These are phyloP conservation scores for Leptoclinus maculatus DNA, from an alignment of 2,797 vertebrate genomes.

Conservation along the genomic window DNA sequence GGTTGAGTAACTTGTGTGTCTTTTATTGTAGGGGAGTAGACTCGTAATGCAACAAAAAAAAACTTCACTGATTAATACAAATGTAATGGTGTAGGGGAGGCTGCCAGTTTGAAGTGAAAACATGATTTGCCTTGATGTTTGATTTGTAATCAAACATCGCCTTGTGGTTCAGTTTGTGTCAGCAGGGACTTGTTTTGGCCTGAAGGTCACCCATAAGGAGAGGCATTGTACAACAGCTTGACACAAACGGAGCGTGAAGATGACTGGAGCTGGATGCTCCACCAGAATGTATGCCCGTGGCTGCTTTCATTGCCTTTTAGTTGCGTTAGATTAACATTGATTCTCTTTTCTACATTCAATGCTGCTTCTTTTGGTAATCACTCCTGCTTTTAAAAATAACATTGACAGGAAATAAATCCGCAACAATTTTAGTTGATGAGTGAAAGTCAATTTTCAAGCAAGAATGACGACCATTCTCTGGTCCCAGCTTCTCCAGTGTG, in stretches of 20 bases:
- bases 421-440: background rate
- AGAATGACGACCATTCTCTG: background rate
- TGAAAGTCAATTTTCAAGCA: background rate
- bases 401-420: background rate
- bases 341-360: background rate
- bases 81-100: background rate
- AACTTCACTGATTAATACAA: background rate
- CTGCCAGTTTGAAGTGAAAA: background rate
- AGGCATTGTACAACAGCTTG: slow-evolving; percentile 23
- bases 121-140: background rate
- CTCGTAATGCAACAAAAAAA: background rate
- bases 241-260: slow-evolving; percentile 23
- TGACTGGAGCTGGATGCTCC: slow-evolving; percentile 16
- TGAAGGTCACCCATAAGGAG: slow-evolving; percentile 55
- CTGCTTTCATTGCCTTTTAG: background rate
- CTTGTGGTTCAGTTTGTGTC: slow-evolving; percentile 26
- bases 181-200: slow-evolving; percentile 35
- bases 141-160: slow-evolving; percentile 37
- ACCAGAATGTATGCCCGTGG: background rate
- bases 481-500: background rate
- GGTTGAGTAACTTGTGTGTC: slow-evolving; percentile 3
- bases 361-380: background rate
- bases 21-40: slow-evolving; percentile 6
- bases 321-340: background rate
- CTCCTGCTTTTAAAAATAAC: background rate